A percentile compares a stretch with the other conserved stretches of the same genome.
Conservation (phyloP, 2,113 vertebrate species). For the Zosterops japonicus region DNA sequence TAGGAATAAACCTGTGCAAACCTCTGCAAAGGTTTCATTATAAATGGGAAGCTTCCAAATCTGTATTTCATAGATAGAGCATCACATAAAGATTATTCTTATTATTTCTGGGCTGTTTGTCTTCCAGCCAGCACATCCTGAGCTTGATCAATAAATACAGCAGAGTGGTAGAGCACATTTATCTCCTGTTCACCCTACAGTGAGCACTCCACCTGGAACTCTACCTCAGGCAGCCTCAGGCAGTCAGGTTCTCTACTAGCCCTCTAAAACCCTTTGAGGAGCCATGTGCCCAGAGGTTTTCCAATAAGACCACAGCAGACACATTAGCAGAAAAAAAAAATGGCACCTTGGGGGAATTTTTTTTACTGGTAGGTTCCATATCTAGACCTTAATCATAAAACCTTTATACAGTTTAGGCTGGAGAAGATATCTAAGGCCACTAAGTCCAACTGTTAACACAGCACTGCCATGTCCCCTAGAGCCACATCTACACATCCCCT, state of each 20-base stretch:
- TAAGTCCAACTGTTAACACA: not conserved
- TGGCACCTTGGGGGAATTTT: accelerated
- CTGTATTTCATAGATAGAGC: not conserved
- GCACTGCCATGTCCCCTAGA: not conserved
- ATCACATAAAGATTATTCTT: not conserved
- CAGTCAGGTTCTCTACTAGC: not conserved
- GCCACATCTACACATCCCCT: accelerated
- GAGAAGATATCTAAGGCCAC: not conserved
- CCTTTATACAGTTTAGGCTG: not conserved
- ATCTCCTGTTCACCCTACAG: not conserved
- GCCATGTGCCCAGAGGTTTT: not conserved
- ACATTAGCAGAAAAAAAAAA: not conserved
- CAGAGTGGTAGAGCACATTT: not conserved
- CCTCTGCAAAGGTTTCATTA: not conserved
- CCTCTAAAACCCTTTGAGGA: not conserved
- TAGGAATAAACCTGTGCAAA: not conserved
- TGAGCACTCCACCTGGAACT: not conserved
- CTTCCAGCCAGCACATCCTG: not conserved
- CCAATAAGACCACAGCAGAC: not conserved
- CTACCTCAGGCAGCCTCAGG: not conserved
- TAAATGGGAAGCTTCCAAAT: not conserved
- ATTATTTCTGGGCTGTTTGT: not conserved
- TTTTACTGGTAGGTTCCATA: not conserved
- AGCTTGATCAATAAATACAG: not conserved
- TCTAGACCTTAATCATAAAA: not conserved